Evolutionary conservation across 2,888 invertebrate genomes (phyloP).

Genomic region (Sycophila texana): DNA sequence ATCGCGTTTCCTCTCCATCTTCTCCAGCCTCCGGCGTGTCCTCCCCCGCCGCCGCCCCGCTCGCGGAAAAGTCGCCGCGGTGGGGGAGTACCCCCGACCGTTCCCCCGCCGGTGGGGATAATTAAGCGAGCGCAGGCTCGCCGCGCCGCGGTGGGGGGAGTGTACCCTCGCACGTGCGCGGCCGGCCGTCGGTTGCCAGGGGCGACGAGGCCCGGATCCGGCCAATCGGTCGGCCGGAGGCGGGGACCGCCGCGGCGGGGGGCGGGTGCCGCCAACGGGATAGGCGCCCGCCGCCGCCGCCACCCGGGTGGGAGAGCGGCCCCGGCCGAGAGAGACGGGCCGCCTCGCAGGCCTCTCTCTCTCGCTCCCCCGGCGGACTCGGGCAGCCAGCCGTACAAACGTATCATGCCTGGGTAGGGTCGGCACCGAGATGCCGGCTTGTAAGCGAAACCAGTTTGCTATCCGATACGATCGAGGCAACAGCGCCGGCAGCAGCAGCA

Average conservation of each 20-base stretch:
- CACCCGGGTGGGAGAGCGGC: conserved; percentile 32
- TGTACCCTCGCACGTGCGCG: conserved; percentile 34
- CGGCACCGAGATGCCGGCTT: conserved; percentile 74
- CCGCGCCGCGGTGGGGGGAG: conserved; percentile 29
- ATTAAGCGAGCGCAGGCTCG: conserved; percentile 34
- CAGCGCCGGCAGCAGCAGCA: conserved; percentile 56
- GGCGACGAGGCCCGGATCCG: conserved; percentile 78
- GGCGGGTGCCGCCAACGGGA: conserved; percentile 36
- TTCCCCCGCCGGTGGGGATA: conserved; percentile 30
- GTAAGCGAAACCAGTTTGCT: conserved; percentile 76
- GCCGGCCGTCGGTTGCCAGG: conserved; percentile 72
- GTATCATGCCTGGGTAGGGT: conserved; percentile 70
- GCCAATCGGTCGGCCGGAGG: conserved; percentile 75
- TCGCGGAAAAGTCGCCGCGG: background rate
- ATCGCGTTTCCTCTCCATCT: conserved; percentile 54
- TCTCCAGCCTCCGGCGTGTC: conserved; percentile 32
- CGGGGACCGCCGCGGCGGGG: conserved; percentile 61
- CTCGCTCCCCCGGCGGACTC: conserved; percentile 14
- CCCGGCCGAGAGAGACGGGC: conserved; percentile 19
- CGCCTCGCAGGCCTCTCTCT: conserved; percentile 56
- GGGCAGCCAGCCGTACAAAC: conserved; percentile 59
- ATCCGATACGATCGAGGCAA: conserved; percentile 76
- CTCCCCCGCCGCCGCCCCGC: background rate
- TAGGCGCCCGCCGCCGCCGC: conserved; percentile 39
- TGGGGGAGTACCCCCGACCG: background rate